Evolutionary conservation across 2,797 vertebrate species (phyloP).

Genomic region (Lacerta viridis): DNA sequence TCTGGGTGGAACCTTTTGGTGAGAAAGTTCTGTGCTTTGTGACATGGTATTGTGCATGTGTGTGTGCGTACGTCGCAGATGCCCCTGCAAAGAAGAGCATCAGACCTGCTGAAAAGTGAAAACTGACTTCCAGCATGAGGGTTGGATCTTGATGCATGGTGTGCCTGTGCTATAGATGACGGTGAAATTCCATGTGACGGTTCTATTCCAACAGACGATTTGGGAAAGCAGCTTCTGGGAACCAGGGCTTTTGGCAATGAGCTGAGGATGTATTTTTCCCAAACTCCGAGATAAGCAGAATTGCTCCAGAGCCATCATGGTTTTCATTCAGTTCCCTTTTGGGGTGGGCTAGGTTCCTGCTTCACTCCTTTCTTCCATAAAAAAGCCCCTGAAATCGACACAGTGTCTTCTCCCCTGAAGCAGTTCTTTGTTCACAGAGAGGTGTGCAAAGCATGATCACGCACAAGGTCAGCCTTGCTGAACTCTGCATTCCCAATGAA

Average conservation of each 20-base stretch:
- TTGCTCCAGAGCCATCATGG: neutral
- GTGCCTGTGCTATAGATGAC: neutral
- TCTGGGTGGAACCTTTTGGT: neutral
- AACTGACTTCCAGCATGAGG: neutral
- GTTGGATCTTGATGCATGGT: neutral
- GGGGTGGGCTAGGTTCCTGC: neutral
- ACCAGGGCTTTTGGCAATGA: neutral
- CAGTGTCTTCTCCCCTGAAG: neutral
- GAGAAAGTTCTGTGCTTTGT: conserved; percentile 32
- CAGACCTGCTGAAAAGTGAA: neutral
- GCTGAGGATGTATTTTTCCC: neutral
- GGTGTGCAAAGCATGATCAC: neutral
- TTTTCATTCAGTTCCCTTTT: neutral
- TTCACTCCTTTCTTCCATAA: neutral
- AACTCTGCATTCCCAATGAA: neutral
- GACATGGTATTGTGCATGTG: neutral
- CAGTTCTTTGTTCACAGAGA: neutral
- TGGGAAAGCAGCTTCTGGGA: neutral
- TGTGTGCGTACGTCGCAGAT: neutral
- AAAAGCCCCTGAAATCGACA: neutral
- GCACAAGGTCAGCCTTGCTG: neutral
- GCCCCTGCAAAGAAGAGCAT: neutral
- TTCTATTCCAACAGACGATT: neutral
- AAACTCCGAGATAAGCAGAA: neutral
- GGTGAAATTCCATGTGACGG: neutral